Base-by-base conservation (phyloP, 2,888 invertebrate genomes). In the Theodoxus fluviatilis region DNA sequence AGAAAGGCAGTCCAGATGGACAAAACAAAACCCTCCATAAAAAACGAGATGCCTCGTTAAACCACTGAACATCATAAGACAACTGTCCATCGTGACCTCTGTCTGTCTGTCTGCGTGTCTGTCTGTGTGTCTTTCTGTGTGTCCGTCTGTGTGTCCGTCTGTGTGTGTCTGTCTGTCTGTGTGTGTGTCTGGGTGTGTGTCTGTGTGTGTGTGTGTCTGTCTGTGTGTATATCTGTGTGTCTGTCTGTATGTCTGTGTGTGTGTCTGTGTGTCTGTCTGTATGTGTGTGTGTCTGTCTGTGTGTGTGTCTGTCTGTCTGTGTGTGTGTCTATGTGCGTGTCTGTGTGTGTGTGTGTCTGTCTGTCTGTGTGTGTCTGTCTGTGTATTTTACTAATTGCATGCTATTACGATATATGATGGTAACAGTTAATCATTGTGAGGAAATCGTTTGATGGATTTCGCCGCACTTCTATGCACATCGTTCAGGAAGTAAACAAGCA, bases 201-300 rank as follows among this genome's bases (percentile, higher is more conserved):
- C 25, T 52, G 52, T 52, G 52, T 52, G 52, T 52, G 52, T 52
- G 52, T 52, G 52, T 52, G 52, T 52, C 25, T 43, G 43, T 43
- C 9, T 43, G 43, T 43, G 43, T 43, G 43, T 43, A 15, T 43
- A 15, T 52, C 25, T 52, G 52, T 12, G 52, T 52, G 52, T 12
- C 25, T 52, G 52, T 52, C 25, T 52, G 52, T 12, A 7, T 52
- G 52, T 12, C 25, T 52, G 52, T 12, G 52, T 52, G n/a, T n/a
- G n/a, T 52, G 52, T 9, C 25, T 52, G 52, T 52, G 52, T 52
- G 52, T 52, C 25, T 52, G 52, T 52, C 25, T 43, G 43, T 43
- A 15, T 43, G 43, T 43, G 43, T 4, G 6, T 43, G 43, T 43
- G 43, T 43, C 9, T 43, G 43, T 52, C 25, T 52, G 4, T 52